These are phyloP conservation scores for Phalacrocorax pelagicus DNA, from an alignment of 2,113 vertebrate species.

Conservation along the genomic window DNA sequence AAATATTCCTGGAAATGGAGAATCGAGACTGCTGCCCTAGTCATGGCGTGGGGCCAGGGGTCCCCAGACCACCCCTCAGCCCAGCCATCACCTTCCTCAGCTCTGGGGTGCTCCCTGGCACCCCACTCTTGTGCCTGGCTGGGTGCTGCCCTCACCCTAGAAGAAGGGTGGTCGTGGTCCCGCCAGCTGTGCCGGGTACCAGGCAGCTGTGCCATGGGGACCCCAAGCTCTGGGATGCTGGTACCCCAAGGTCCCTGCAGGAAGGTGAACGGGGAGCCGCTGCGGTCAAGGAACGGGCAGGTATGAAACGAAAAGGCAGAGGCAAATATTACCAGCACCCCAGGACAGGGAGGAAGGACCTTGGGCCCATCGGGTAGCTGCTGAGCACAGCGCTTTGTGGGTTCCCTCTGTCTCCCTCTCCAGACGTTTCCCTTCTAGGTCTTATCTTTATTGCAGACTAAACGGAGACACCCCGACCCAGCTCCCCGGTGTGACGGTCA, in stretches of 20 bases:
- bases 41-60: not conserved
- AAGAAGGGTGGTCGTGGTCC: not conserved
- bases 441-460: not conserved
- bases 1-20: not conserved
- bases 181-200: not conserved
- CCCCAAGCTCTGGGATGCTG: not conserved
- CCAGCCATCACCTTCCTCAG: not conserved
- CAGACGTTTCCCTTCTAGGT: not conserved
- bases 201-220: too few relatives aligned
- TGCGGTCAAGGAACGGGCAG: not conserved
- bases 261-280: not conserved
- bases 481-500: fast-evolving
- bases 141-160: not conserved
- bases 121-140: not conserved
- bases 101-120: not conserved
- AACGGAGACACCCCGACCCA: fast-evolving
- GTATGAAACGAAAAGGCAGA: not conserved
- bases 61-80: not conserved
- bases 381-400: not conserved
- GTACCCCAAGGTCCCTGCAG: fast-evolving
- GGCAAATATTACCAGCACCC: fast-evolving
- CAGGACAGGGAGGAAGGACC: not conserved
- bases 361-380: not conserved
- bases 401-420: not conserved
- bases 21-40: not conserved